Percentiles rank a stretch among this genome's conserved stretches.
Evolutionary conservation across 2,113 vertebrate species (phyloP).

Genomic region (Rhinoderma darwinii): DNA sequence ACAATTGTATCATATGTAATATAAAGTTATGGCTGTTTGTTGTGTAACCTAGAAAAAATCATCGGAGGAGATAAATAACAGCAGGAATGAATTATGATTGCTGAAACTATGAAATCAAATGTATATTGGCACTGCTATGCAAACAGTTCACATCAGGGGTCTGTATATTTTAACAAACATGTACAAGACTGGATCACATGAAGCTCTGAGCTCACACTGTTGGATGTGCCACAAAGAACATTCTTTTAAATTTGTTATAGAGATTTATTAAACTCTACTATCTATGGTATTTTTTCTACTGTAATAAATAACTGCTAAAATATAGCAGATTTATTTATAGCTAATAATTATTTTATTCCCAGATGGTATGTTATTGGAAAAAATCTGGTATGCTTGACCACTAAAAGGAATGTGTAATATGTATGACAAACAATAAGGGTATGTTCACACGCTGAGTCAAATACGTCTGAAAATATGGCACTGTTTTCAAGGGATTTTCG

Average conservation of each 20-base stretch:
- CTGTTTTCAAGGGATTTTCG: too few species aligned
- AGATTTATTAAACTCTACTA: too few species aligned
- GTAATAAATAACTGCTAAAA: too few species aligned
- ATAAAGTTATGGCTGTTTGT: background rate
- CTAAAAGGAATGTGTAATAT: too few species aligned
- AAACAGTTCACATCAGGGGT: background rate
- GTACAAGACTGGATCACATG: slow-evolving; percentile 5
- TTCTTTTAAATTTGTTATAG: background rate
- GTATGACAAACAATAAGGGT: too few species aligned
- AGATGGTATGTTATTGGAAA: too few species aligned
- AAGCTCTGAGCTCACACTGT: background rate
- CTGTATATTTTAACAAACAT: background rate
- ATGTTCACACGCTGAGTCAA: too few species aligned
- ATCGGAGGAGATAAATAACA: background rate
- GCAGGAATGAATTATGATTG: background rate
- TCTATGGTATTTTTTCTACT: too few species aligned
- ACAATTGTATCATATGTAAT: background rate
- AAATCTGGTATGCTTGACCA: too few species aligned
- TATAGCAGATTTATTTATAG: too few species aligned
- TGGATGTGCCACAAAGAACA: background rate
- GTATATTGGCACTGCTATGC: background rate
- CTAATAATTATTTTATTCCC: too few species aligned
- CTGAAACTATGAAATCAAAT: background rate
- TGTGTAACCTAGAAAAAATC: background rate
- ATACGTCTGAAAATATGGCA: too few species aligned